Percentiles rank a stretch among this genome's conserved stretches.
Evolutionary conservation across 64 coral and sea anemone species (phyloP).

Genomic region (Dendrophyllia cribrosa): DNA sequence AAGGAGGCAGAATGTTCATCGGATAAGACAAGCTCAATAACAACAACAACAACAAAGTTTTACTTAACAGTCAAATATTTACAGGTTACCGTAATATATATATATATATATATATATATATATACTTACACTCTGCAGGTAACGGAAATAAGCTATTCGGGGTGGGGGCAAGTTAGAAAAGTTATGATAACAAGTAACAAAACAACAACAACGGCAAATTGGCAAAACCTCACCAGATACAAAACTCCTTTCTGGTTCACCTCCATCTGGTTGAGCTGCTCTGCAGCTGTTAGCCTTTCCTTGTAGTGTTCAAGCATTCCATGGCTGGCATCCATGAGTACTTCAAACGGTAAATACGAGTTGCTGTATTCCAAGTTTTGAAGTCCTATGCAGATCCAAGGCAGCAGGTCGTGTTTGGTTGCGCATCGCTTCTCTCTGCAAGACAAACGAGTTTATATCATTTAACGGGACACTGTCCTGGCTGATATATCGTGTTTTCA

Average conservation of each 20-base stretch:
- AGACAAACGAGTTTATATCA: neutral
- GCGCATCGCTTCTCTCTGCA: constrained; percentile 24
- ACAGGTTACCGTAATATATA: no score
- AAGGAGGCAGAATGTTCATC: neutral
- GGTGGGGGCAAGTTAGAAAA: neutral
- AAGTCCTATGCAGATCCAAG: constrained; percentile 42
- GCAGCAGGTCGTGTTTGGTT: neutral
- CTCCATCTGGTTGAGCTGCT: neutral
- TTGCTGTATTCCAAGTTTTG: constrained; percentile 6
- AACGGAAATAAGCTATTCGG: no score
- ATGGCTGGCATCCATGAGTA: constrained; percentile 35
- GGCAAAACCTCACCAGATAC: neutral
- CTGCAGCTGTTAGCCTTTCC: neutral
- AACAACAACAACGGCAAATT: neutral
- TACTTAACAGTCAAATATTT: no score
- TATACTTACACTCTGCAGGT: no score
- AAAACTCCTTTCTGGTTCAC: neutral
- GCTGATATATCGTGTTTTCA: neutral
- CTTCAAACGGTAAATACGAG: constrained; percentile 23
- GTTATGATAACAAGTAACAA: neutral
- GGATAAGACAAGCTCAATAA: no score
- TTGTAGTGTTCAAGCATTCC: constrained; percentile 36
- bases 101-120: no score
- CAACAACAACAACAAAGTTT: no score
- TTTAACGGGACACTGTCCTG: neutral